Base-by-base conservation (phyloP, 2,888 invertebrate species). In the Mimachlamys varia region DNA sequence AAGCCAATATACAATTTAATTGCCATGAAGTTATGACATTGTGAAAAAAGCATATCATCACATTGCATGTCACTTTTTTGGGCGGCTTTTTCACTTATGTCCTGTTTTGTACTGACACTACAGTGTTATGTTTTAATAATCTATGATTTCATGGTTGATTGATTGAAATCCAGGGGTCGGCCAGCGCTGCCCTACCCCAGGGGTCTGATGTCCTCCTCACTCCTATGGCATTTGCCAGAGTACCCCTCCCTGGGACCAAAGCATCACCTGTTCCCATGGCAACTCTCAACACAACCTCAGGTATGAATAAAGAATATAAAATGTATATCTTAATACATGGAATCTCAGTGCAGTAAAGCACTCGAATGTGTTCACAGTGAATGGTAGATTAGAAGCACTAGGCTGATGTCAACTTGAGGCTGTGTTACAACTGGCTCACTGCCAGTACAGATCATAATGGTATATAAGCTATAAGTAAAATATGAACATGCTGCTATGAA, bases 201-300 rank as follows among this genome's bases (percentile, higher is more conserved):
- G 49, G 93, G 49, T 92, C 94, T 19, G 92, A 92, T 91, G 94
- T 94, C 55, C 91, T 95, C 13, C 90, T 95, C 89, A 93, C 95
- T 19, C 95, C 95, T 0, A 95, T 95, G 94, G 95, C 95, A 44
- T 95, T 95, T 90, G 88, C 92, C 12, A 53, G 50, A 19, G 76
- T 76, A 33, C 76, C 76, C 7, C 76, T 76, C 76, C 76, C 76
- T 12, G 88, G 88, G 10, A 37, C 90, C 33, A 89, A 90, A 49
- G 88, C 76, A 55, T 88, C 89, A 38, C 89, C 89, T 33, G 38
- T 27, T 33, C 76, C 76, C 17, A 22, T 33, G 27, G 27, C 33
- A 33, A 12, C 76, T 2, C 76, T 76, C 76, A 76, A 76, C 76
- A 76, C 76, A 33, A 76, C 76, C 27, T 12, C 76, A 76, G 76